These are phyloP conservation scores for Helogale parvula DNA, from an alignment of 2,113 vertebrate genomes.

Conservation along the genomic window DNA sequence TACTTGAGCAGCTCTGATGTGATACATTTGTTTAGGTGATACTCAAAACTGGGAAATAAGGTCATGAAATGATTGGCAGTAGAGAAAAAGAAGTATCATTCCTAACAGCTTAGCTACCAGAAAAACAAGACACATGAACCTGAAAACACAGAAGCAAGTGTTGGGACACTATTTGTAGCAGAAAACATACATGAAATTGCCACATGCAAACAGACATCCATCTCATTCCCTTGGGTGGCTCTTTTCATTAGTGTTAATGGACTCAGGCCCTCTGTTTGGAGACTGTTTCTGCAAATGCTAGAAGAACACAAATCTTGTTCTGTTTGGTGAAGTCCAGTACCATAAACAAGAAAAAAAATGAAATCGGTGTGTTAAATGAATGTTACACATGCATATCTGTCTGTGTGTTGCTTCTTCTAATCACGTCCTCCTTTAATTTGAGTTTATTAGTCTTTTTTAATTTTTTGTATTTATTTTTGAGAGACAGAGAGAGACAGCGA, in stretches of 20 bases:
- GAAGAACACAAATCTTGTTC: slow-evolving; percentile 59
- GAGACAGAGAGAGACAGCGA: no score
- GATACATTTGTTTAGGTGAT: background rate
- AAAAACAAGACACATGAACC: background rate
- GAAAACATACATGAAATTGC: slow-evolving; percentile 59
- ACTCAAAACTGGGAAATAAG: slow-evolving; percentile 49
- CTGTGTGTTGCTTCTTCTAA: slow-evolving; percentile 29
- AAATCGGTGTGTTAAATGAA: slow-evolving; percentile 43
- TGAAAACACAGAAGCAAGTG: slow-evolving; percentile 54
- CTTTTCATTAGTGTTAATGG: slow-evolving; percentile 74
- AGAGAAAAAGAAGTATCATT: background rate
- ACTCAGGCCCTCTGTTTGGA: slow-evolving; percentile 33
- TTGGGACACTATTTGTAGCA: slow-evolving; percentile 35
- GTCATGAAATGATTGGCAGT: background rate
- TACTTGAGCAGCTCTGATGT: background rate
- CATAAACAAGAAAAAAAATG: slow-evolving; percentile 30
- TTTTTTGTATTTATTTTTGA: no score
- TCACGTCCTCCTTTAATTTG: background rate
- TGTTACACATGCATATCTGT: background rate
- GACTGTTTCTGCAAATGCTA: slow-evolving; percentile 48
- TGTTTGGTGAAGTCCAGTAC: slow-evolving; percentile 53
- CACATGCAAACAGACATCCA: slow-evolving; percentile 56
- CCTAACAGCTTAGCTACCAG: slow-evolving; percentile 44
- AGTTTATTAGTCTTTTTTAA: background rate
- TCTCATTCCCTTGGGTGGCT: slow-evolving; percentile 59